Base-by-base conservation (phyloP, 1,140 invertebrate species). In the Tetramorium alpestre region DNA sequence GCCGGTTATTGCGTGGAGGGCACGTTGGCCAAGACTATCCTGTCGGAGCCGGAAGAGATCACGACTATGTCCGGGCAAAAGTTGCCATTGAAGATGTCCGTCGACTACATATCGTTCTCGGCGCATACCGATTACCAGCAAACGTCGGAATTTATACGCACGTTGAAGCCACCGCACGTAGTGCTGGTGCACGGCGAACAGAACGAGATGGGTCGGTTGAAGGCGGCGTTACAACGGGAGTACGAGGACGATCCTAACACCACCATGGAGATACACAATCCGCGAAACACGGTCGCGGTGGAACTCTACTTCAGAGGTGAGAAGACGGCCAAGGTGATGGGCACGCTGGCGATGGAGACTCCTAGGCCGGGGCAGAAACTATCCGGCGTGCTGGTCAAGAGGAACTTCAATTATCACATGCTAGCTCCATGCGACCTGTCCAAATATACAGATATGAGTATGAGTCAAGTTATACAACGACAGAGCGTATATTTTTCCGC, bases 1-100 rank as follows among this genome's bases (percentile, higher is more conserved):
- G 99, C 99, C 85, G 99, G 99, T 93, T 99, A 99, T 94, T 99
- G 99, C 95, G 99, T 99, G 8, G 99, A 99, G 96, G 99, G 99
- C 8, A 99, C 99, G 0, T 94, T 99, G 11, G 99, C 99, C 0
- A 99, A 99, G 95, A 98, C 98, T 16, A 98, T 99, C 89, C 95
- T 99, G 1, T 99, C 99, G 0, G 99, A 99, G 96, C 99, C 99
- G 0, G 99, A 99, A 94, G 99, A 99, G 95, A 99, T 99, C 38
- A 97, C 98, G 0, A 98, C 99, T 1, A 98, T 99, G 97, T 97
- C 97, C 18, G 99, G 99, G 0, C 99, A 99, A 94, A 99, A 99
- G 94, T 95, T 99, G 28, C 98, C 99, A 0, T 95, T 99, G 6
- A 99, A 99, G 95, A 98, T 99, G 98, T 99, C 99, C 0, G 99